These are phyloP conservation scores for Epinotia brunnichana DNA, from an alignment of 2,888 invertebrate species.

Conservation along the genomic window DNA sequence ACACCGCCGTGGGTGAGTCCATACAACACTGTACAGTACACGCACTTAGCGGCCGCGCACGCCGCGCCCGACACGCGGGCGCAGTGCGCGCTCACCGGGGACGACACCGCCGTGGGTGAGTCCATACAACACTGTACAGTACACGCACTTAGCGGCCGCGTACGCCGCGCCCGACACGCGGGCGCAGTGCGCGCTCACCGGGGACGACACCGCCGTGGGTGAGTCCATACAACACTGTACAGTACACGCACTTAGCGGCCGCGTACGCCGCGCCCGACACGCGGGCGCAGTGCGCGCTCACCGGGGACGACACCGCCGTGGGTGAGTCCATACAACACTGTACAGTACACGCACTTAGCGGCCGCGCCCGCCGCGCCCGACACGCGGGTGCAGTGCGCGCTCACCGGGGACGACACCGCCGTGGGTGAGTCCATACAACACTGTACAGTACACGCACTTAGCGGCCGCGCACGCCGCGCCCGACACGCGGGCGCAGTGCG, in stretches of 20 bases:
- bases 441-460: slow-evolving; percentile 61
- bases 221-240: too few species aligned
- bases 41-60: slow-evolving; percentile 61
- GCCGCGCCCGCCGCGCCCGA: slow-evolving; percentile 56
- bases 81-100: slow-evolving; percentile 68
- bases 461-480: slow-evolving; percentile 57
- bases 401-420: slow-evolving; percentile 67
- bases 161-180: slow-evolving; percentile 54
- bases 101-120: slow-evolving; percentile 59
- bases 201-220: slow-evolving; percentile 63
- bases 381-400: slow-evolving; percentile 66
- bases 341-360: too few species aligned
- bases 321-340: neutral
- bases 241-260: too few species aligned
- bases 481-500: slow-evolving; percentile 65
- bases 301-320: slow-evolving; percentile 65
- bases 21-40: too few species aligned
- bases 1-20: slow-evolving; percentile 55
- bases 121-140: too few species aligned
- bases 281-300: slow-evolving; percentile 68
- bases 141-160: slow-evolving; percentile 63
- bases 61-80: slow-evolving; percentile 58
- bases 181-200: slow-evolving; percentile 69
- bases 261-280: slow-evolving; percentile 55
- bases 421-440: slow-evolving; percentile 46